Evolutionary conservation across 2,797 vertebrate species (phyloP), one percentile per base, ranked within the genome.

Genomic region (Staurois parvus): DNA sequence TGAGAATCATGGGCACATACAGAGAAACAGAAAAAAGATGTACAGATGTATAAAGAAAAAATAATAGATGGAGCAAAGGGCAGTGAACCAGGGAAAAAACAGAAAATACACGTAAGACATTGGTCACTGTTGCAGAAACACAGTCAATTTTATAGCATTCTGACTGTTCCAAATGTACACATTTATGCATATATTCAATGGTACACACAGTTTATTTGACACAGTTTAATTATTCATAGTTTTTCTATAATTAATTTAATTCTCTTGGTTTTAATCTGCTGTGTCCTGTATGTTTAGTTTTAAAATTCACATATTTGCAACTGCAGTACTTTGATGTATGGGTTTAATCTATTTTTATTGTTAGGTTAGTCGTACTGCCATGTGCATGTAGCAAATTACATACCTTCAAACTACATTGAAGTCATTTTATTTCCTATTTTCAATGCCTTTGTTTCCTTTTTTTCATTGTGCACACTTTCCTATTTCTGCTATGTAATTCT

Each of bases 261-360:
- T 66, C 29, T 9, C 52, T 73, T 40, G 28, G 76, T 85, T 85
- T 75, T 80, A 85, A 80, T 80, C 24, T 45, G 66, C 72, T 80
- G 70, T 64, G 56, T 85, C 42, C 67, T 80, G 84, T 72, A 69
- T 85, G 26, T 72, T 73, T 79, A 64, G 69, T 80, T 48, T n/a
- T 85, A 67, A 74, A 52, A 34, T 79, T 48, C 68, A 64, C 69
- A 68, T 26, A n/a, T 80, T 68, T 80, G 59, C 76, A 52, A 75
- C 24, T 75, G 34, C 29, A 79, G 56, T 24, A 29, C 62, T 72
- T 56, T 85, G 84, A 85, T 85, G 70, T 80, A 85, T 59, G 84
- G 42, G 68, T 85, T 85, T 85, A 85, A 85, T 85, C 83, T 85
- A 85, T 85, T 85, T 85, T 85, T 85, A 85, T 85, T 79, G 76